These are phyloP conservation scores for Tiphia femorata DNA, from an alignment of 2,888 invertebrate genomes.

Conservation along the genomic window DNA sequence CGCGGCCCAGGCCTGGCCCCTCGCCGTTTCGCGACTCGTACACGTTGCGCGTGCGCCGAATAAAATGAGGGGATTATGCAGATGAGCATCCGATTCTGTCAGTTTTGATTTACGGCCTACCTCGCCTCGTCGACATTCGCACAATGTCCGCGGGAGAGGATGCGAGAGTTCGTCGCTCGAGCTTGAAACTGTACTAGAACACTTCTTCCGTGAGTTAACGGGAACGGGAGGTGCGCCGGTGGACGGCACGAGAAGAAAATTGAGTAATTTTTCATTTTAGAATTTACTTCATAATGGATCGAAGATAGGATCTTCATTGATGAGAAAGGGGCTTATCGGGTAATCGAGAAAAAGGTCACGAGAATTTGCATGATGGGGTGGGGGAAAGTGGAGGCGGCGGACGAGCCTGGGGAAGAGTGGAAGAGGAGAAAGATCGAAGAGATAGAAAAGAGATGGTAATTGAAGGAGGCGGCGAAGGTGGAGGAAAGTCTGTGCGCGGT, in stretches of 20 bases:
- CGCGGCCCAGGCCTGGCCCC: constrained; percentile 9
- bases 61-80: constrained; percentile 45
- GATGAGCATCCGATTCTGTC: constrained; percentile 43
- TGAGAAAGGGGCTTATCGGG: too few species aligned
- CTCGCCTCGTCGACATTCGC: neutral
- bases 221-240: too few species aligned
- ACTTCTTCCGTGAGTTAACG: too few species aligned
- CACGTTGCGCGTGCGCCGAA: constrained; percentile 39
- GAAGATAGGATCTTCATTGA: too few species aligned
- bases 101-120: constrained; percentile 44
- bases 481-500: constrained; percentile 12
- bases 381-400: neutral
- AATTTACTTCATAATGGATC: too few species aligned
- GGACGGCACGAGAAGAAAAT: too few species aligned
- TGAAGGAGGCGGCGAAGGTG: constrained; percentile 6
- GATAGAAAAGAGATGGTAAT: neutral
- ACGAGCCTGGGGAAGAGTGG: neutral
- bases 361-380: too few species aligned
- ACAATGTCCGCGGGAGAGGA: constrained; percentile 5
- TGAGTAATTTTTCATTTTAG: too few species aligned
- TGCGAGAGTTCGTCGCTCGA: neutral
- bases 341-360: too few species aligned
- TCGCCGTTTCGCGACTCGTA: constrained; percentile 7
- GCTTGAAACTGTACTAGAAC: too few species aligned
- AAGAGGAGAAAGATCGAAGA: neutral